A percentile compares a stretch with the other conserved stretches of the same genome.
Conservation (phyloP, 2,797 vertebrate genomes). For the Anableps anableps region DNA sequence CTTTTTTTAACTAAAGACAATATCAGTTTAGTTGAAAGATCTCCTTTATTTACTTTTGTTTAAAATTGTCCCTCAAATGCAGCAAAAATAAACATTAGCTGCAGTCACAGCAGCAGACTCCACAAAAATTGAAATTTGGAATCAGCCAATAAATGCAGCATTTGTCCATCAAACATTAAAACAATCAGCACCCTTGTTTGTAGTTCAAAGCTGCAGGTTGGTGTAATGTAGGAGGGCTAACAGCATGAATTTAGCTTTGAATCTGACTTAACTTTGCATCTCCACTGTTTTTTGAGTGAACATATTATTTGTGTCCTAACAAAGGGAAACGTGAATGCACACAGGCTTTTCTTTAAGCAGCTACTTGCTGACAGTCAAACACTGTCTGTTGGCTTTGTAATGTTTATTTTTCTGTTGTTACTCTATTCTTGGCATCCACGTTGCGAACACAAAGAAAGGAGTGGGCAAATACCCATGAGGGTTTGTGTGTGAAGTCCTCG, state of each 20-base stretch:
- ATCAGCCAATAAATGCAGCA: neutral
- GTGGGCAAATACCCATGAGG: constrained; percentile 23
- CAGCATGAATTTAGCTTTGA: constrained; percentile 33
- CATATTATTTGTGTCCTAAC: constrained; percentile 51
- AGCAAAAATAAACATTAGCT: no score
- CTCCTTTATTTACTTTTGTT: no score
- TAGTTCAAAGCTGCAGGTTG: constrained; percentile 14
- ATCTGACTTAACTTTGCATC: constrained; percentile 26
- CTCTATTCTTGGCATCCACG: constrained; percentile 42
- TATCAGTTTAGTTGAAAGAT: no score
- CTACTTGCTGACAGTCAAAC: constrained; percentile 44
- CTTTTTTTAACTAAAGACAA: no score
- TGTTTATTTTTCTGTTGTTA: constrained; percentile 38
- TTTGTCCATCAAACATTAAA: neutral
- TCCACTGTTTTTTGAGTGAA: constrained; percentile 40
- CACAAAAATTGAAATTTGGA: neutral
- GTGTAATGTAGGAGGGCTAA: constrained; percentile 25
- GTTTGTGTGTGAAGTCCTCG: constrained; percentile 6
- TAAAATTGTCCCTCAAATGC: no score
- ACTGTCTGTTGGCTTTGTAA: constrained; percentile 47
- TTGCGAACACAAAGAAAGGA: constrained; percentile 23
- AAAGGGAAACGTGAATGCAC: constrained; percentile 44
- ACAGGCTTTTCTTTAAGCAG: constrained; percentile 28
- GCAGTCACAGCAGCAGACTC: no score
- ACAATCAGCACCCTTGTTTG: constrained; percentile 6